These are phyloP conservation scores for Ochropleura plecta DNA, from an alignment of 2,888 invertebrate genomes.

Conservation along the genomic window DNA sequence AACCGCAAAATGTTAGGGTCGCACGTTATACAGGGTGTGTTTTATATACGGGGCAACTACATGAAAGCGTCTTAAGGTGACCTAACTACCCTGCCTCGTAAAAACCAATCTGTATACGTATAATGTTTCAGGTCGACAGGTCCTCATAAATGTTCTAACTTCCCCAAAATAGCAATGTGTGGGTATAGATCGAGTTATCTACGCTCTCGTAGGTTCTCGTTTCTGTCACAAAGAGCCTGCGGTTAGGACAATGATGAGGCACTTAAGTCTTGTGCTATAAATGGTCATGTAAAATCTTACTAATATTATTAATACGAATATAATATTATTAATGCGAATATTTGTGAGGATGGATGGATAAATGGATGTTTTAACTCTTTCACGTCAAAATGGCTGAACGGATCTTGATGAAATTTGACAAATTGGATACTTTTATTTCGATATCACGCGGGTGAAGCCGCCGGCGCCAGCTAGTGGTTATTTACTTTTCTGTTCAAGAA, in stretches of 20 bases:
- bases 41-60: not conserved
- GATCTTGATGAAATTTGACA: too few relatives aligned
- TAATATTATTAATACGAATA: too few relatives aligned
- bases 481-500: not conserved
- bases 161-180: slow-evolving; percentile 7
- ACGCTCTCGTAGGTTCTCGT: slow-evolving; percentile 7
- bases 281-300: not conserved
- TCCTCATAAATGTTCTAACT: not conserved
- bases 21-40: not conserved
- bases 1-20: slow-evolving; percentile 37
- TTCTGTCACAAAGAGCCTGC: slow-evolving; percentile 6
- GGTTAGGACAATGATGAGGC: slow-evolving; percentile 11
- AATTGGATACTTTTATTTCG: too few relatives aligned
- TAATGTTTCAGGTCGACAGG: not conserved
- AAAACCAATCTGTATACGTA: not conserved
- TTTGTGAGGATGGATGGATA: too few relatives aligned
- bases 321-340: too few relatives aligned
- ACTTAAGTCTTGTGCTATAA: slow-evolving; percentile 5
- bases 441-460: too few relatives aligned
- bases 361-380: too few relatives aligned
- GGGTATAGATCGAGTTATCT: slow-evolving; percentile 28
- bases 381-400: too few relatives aligned
- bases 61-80: not conserved
- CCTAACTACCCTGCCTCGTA: not conserved
- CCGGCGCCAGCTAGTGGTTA: not conserved